A percentile compares a stretch with the other conserved stretches of the same genome.
Conservation (phyloP, 2,888 invertebrate genomes). For the Brenthis ino region DNA sequence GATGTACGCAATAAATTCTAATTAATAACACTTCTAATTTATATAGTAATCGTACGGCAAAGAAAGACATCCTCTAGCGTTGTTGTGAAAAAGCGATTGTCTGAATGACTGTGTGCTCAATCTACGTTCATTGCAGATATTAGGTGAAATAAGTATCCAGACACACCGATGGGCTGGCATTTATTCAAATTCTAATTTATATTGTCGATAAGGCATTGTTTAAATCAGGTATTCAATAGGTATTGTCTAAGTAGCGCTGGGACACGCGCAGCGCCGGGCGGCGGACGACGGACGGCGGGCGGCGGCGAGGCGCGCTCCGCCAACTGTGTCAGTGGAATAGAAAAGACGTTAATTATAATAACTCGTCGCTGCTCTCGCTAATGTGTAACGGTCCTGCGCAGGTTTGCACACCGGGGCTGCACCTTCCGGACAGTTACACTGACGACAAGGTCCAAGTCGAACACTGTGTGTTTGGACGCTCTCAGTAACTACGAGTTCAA, state of each 20-base stretch:
- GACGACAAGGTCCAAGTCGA: background rate
- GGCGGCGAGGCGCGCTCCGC: slow-evolving; percentile 1
- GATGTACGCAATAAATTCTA: no score
- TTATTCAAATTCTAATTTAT: background rate
- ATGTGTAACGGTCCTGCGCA: background rate
- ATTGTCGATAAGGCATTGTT: background rate
- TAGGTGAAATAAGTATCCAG: no score
- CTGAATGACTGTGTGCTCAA: no score
- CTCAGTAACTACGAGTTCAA: no score
- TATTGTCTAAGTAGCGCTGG: background rate
- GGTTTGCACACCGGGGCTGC: background rate
- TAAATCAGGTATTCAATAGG: slow-evolving; percentile 3
- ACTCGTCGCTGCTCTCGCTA: slow-evolving; percentile 4
- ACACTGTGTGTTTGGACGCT: background rate
- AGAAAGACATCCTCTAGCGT: no score
- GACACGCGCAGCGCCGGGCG: background rate
- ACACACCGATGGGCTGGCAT: no score
- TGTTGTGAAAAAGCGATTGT: no score
- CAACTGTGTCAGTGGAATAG: slow-evolving; percentile 23
- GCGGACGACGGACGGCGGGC: background rate
- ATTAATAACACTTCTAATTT: no score
- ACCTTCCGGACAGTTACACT: background rate
- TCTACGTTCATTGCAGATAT: no score
- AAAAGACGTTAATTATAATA: slow-evolving; percentile 2
- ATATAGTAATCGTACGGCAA: no score